Evolutionary conservation across 1,140 invertebrate genomes (phyloP), one percentile per base, ranked within the genome.

Genomic region (Latrodectus geometricus): DNA sequence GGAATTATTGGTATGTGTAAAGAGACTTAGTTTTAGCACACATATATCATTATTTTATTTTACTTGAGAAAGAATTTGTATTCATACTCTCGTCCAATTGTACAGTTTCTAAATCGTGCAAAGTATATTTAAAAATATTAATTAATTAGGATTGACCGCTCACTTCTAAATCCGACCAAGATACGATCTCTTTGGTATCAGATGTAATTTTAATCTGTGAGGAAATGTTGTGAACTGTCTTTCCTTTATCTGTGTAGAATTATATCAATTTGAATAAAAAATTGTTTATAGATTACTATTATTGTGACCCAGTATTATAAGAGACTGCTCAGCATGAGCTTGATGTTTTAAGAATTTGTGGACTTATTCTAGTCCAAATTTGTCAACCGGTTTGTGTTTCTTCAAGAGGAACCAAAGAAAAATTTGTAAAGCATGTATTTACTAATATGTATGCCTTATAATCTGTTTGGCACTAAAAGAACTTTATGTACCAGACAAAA

Each of bases 101-200:
- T 86, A 86, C 85, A 86, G 85, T 86, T 86, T 86, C 85, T 86
- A 86, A 86, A 86, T 86, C 85, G 69, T 86, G 85, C 85, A 86
- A 86, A 86, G 85, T 86, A 86, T 86, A 86, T 79, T 79, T 72
- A 80, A 20, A 79, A 75, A 77, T 20, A 61, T 21, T 52, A 61
- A 83, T 73, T 78, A 78, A 65, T 61, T 79, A 79, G 75, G 75
- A 86, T 86, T 65, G 77, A 79, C 85, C 79, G 85, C 85, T 86
- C 85, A 86, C 85, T 48, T 68, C 70, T 73, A 61, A 77, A 86
- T 86, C 83, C 83, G 83, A 86, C 83, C 83, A 86, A 86, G 85
- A 86, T 61, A 50, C 75, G 75, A 86, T 86, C 68, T 86, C 85
- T 79, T 61, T 49, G 76, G 85, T 73, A 77, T 70, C 69, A 69